Conservation (phyloP, 1,140 invertebrate species). For the Ips nitidus region DNA sequence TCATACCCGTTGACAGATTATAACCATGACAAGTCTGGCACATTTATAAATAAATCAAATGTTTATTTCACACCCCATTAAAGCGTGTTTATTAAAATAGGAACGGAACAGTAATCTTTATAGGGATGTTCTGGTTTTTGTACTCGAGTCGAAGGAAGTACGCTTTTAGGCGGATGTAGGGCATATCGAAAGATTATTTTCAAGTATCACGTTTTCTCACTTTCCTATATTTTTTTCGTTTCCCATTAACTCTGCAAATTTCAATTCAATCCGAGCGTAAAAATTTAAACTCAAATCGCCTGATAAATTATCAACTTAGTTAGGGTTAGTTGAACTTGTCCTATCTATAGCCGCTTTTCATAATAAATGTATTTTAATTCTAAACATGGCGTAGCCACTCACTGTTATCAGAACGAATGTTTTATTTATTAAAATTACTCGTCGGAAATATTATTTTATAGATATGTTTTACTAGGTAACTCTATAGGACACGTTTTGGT, state of each 20-base stretch:
- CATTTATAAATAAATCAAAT: slow-evolving; percentile 10
- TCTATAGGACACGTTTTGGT: slow-evolving; percentile 9
- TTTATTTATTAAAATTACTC: slow-evolving; percentile 25
- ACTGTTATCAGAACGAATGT: slow-evolving; percentile 17
- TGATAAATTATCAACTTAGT: slow-evolving; percentile 2
- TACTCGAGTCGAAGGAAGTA: slow-evolving; percentile 7
- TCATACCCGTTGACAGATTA: not conserved
- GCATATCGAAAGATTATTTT: not conserved
- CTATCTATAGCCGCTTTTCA: slow-evolving; percentile 21
- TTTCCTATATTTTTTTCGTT: too few relatives aligned
- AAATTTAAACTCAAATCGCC: too few relatives aligned
- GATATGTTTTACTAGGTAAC: not conserved
- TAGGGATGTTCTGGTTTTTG: slow-evolving; percentile 20
- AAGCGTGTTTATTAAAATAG: slow-evolving; percentile 26
- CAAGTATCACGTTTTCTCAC: too few relatives aligned
- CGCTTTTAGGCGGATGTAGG: slow-evolving; percentile 3
- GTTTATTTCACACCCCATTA: slow-evolving; percentile 20
- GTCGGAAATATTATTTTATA: slow-evolving; percentile 17
- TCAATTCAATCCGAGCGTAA: too few relatives aligned
- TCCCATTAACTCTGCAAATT: too few relatives aligned
- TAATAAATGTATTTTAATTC: slow-evolving; percentile 33
- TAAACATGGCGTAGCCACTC: slow-evolving; percentile 20
- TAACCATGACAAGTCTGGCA: not conserved
- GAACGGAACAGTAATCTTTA: not conserved
- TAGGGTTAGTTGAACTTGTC: slow-evolving; percentile 25